Evolutionary conservation across 1,140 invertebrate species (phyloP), one percentile per base, ranked within the genome.

Genomic region (Drosophila aff.): DNA sequence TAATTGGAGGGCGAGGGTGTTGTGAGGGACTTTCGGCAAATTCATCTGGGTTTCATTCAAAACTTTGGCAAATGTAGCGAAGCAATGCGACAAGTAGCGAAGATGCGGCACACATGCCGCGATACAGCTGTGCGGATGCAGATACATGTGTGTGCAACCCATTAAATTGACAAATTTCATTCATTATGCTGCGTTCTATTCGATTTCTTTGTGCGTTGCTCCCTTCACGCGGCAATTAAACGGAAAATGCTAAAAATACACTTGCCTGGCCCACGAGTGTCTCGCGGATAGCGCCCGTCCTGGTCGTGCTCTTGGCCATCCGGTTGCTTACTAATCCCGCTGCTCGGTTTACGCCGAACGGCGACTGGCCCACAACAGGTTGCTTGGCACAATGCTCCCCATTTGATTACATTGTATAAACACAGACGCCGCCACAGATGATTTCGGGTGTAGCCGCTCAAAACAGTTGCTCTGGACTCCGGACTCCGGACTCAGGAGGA

Each of bases 161-260:
- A 89, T 87, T 89, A 87, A 83, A 76, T 84, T 89, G 83, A 87
- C 83, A 89, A 87, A 87, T 87, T 84, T 87, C 83, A 87, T 87
- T 87, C 83, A 89, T 90, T 89, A 64, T 49, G 82, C 62, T 43
- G 57, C 66, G 40, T 76, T 72, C 64, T 59, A 46, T 81, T 73
- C 79, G 78, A 80, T 84, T 79, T 76, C 36, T 79, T 79, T 50
- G 59, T 49, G 47, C 47, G 47, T n/a, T 50, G 40, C 67, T 72
- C 44, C 31, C 52, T 38, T 46, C 59, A 55, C 31, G 44, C 79
- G 73, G 77, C 85, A 87, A 87, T 84, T 89, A 87, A 81, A 82
- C 63, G 49, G 36, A 81, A 71, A 76, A 69, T 52, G 50, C 46
- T 74, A 73, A 62, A 73, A 65, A 79, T 64, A 76, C 49, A 60